Evolutionary conservation across 2,888 invertebrate genomes (phyloP).

Genomic region (Nebria brevicollis): DNA sequence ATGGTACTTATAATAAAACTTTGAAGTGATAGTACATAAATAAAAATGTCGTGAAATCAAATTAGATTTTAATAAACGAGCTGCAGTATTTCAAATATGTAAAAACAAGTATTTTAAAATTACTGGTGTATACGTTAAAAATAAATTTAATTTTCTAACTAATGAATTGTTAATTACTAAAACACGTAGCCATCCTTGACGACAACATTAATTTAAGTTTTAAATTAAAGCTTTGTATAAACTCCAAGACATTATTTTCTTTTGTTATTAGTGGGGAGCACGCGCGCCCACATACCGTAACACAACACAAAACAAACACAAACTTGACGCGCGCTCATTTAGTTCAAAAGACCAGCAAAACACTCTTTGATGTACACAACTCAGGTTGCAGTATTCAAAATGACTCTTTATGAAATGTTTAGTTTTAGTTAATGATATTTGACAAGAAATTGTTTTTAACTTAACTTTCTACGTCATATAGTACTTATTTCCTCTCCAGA

Average conservation of each 20-base stretch:
- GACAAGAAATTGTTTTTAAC: neutral
- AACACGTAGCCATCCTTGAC: conserved; percentile 50
- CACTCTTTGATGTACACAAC: neutral
- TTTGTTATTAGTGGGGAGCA: conserved; percentile 23
- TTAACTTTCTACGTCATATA: neutral
- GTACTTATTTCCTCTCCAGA: no score
- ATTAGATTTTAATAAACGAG: neutral
- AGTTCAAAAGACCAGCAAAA: neutral
- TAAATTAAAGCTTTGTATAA: conserved; percentile 54
- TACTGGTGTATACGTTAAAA: conserved; percentile 25
- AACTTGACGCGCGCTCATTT: neutral
- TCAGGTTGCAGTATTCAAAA: neutral
- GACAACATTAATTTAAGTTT: conserved; percentile 55
- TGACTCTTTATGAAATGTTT: neutral
- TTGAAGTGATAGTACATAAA: neutral
- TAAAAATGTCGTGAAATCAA: neutral
- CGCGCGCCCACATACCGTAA: conserved; percentile 1
- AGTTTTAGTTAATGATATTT: neutral
- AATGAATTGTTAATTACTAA: conserved; percentile 53
- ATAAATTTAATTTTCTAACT: conserved; percentile 46
- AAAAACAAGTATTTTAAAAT: neutral
- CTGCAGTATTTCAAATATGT: neutral
- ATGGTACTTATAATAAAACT: no score
- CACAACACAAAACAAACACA: neutral
- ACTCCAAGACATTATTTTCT: conserved; percentile 52